Evolutionary conservation across 37 sponge, comb jelly and placozoan species (phyloP).

Genomic region (Eunapius fragilis): DNA sequence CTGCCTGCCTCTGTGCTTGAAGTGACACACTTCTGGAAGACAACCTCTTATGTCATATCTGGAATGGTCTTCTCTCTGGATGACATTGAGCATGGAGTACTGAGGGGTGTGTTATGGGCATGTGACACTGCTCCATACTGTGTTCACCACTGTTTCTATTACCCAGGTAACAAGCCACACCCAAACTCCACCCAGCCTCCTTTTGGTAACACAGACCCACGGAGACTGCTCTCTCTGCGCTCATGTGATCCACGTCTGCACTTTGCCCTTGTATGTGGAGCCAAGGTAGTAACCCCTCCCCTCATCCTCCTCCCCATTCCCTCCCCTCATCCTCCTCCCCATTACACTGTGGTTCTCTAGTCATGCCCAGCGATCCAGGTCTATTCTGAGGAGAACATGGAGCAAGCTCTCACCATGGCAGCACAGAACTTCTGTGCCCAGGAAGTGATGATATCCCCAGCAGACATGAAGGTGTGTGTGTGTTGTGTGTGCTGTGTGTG

Average conservation of each 20-base stretch:
- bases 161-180: slow-evolving; percentile 75
- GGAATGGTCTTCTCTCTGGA: slow-evolving; percentile 80
- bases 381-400: slow-evolving; percentile 73
- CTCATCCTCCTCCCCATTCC: background rate
- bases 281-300: slow-evolving; percentile 55
- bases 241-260: slow-evolving; percentile 83
- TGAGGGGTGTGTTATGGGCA: slow-evolving; percentile 61
- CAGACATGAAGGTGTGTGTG: slow-evolving; percentile 1
- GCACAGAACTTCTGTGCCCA: slow-evolving; percentile 70
- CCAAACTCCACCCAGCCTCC: slow-evolving; percentile 39
- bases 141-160: background rate
- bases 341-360: slow-evolving; percentile 19
- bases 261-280: slow-evolving; percentile 94
- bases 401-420: slow-evolving; percentile 60
- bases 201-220: slow-evolving; percentile 64
- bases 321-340: background rate
- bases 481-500: background rate
- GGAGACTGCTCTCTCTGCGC: slow-evolving; percentile 30
- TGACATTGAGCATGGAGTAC: slow-evolving; percentile 90
- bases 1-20: slow-evolving; percentile 83
- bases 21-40: slow-evolving; percentile 67
- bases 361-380: slow-evolving; percentile 92
- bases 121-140: background rate
- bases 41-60: slow-evolving; percentile 76
- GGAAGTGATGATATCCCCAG: slow-evolving; percentile 62